Evolutionary conservation across 2,113 vertebrate genomes (phyloP).

Genomic region (Hippocampus abdominalis): DNA sequence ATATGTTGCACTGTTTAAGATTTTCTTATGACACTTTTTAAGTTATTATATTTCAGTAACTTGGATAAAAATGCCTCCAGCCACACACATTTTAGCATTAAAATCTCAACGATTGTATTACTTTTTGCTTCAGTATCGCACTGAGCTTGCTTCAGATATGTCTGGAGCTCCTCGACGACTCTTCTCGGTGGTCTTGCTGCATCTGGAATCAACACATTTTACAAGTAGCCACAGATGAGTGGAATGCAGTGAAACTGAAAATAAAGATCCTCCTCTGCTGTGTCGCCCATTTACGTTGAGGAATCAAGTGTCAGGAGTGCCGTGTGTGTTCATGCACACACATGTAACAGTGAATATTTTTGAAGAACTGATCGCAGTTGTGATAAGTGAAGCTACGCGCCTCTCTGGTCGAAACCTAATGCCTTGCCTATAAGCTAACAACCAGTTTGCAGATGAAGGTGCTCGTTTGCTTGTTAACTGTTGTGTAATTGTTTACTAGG

Average conservation of each 20-base stretch:
- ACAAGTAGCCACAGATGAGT: conserved; percentile 23
- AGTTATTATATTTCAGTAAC: neutral
- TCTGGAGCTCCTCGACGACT: neutral
- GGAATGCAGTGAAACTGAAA: conserved; percentile 40
- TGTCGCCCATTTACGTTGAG: conserved; percentile 25
- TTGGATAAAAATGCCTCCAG: neutral
- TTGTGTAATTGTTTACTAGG: neutral
- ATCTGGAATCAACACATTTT: conserved; percentile 7
- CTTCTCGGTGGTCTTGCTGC: neutral
- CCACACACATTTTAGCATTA: neutral
- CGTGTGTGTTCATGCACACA: conserved; percentile 5
- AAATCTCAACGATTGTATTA: neutral
- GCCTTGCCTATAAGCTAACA: conserved; percentile 3
- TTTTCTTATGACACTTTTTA: neutral
- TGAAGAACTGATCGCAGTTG: neutral
- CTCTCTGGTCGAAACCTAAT: conserved; percentile 15
- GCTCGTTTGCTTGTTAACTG: conserved; percentile 27
- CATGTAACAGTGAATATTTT: conserved; percentile 2
- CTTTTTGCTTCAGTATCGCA: conserved; percentile 7
- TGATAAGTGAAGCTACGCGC: neutral
- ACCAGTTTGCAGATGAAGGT: neutral
- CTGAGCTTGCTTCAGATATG: conserved; percentile 32
- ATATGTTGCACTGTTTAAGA: neutral
- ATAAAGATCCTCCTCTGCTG: conserved; percentile 19
- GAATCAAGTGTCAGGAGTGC: conserved; percentile 6